phyloP scores from a whole-genome alignment of 2,797 vertebrate genomes.

The Crenichthys baileyi region DNA sequence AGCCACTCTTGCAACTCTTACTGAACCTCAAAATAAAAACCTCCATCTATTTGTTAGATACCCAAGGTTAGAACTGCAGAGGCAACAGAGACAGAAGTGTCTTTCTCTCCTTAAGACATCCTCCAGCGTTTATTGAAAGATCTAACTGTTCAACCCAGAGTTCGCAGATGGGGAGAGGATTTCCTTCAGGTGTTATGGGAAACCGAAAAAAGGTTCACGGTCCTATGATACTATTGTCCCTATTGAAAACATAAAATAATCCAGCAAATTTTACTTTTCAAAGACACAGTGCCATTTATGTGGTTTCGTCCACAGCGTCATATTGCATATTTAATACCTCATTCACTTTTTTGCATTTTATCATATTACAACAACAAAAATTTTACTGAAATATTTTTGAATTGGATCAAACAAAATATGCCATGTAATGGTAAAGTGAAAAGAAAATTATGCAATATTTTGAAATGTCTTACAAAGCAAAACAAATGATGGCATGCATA shows the following conservation, averaged over 20 bases:
- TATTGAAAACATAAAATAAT: not conserved
- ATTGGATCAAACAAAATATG: too few species aligned
- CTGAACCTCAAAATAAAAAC: slow-evolving; percentile 60
- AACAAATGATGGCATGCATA: too few species aligned
- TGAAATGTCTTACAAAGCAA: too few species aligned
- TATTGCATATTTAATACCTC: too few species aligned
- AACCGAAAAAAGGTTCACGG: not conserved
- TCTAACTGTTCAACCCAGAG: slow-evolving; percentile 19
- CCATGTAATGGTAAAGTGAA: too few species aligned
- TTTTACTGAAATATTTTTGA: too few species aligned
- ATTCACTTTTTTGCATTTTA: too few species aligned
- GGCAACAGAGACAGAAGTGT: slow-evolving; percentile 18
- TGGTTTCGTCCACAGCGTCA: too few species aligned
- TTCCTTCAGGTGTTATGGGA: slow-evolving; percentile 21
- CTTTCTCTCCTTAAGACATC: slow-evolving; percentile 20
- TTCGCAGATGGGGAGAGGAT: not conserved
- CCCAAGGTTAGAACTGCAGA: slow-evolving; percentile 39
- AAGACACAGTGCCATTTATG: not conserved
- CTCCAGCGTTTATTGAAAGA: slow-evolving; percentile 27
- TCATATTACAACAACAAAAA: too few species aligned
- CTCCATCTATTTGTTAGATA: slow-evolving; percentile 40
- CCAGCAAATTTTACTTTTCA: not conserved
- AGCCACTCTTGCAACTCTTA: slow-evolving; percentile 36
- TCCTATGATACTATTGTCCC: not conserved
- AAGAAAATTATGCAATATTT: too few species aligned